Conservation (phyloP, 2,797 vertebrate genomes). For the Chelon labrosus region DNA sequence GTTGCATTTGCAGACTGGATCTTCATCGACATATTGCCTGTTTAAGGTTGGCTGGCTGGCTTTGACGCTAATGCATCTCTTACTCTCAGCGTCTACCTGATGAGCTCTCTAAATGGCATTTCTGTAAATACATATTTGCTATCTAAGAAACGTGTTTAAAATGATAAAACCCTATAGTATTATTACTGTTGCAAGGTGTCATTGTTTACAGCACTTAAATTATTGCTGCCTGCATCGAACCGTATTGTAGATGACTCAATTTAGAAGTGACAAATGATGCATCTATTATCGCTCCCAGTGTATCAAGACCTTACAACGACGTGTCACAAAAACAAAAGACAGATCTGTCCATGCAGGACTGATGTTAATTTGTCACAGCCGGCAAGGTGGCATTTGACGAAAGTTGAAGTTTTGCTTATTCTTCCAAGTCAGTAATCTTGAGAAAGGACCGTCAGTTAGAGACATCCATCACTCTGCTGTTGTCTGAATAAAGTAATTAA, state of each 20-base stretch:
- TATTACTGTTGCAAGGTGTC: neutral
- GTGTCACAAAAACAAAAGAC: constrained; percentile 7
- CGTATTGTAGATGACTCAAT: constrained; percentile 13
- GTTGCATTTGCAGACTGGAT: constrained; percentile 62
- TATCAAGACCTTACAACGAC: constrained; percentile 13
- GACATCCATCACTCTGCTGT: constrained; percentile 17
- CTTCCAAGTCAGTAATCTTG: neutral
- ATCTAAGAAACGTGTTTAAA: constrained; percentile 7
- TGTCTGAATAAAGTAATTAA: constrained; percentile 54
- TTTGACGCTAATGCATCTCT: constrained; percentile 24
- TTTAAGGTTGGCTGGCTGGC: constrained; percentile 14
- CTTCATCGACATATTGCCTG: constrained; percentile 23
- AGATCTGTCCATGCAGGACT: constrained; percentile 7
- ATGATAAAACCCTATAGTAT: neutral
- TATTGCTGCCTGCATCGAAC: neutral
- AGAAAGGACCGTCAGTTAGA: constrained; percentile 17
- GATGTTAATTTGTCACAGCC: constrained; percentile 23
- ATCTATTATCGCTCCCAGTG: constrained; percentile 1
- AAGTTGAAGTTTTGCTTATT: neutral
- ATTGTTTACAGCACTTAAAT: constrained; percentile 2
- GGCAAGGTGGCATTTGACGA: constrained; percentile 9
- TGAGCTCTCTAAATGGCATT: constrained; percentile 21
- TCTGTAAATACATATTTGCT: constrained; percentile 28
- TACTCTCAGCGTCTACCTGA: constrained; percentile 19
- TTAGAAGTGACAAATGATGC: constrained; percentile 11